These are phyloP conservation scores for Patiria miniata DNA, from an alignment of 35 echinoderm and acorn worm species.

Conservation along the genomic window DNA sequence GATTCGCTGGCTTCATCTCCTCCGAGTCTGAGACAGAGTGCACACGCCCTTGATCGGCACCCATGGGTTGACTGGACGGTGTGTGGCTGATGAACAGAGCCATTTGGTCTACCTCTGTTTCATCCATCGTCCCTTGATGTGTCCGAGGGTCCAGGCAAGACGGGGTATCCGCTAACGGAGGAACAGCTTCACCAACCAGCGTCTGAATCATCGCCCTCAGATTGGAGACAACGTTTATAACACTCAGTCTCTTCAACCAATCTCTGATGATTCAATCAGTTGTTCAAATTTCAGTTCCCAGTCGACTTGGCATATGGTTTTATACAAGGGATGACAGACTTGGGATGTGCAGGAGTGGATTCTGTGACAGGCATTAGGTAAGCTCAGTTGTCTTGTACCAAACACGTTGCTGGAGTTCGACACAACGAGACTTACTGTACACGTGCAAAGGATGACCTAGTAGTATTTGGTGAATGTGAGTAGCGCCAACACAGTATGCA, in stretches of 20 bases:
- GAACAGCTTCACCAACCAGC: slow-evolving; percentile 16
- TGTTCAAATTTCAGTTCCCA: too few relatives aligned
- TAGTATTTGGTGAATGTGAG: neutral
- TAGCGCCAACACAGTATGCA: neutral
- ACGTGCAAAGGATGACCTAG: neutral
- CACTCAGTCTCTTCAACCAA: too few relatives aligned
- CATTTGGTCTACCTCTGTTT: neutral
- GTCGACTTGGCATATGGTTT: too few relatives aligned
- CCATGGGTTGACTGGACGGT: neutral
- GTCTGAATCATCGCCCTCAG: slow-evolving; percentile 6
- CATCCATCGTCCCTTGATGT: neutral
- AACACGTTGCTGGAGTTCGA: neutral
- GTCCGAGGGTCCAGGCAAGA: neutral
- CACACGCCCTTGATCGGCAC: neutral
- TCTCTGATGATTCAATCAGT: too few relatives aligned
- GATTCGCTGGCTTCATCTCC: neutral
- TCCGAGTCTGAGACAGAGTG: slow-evolving; percentile 35
- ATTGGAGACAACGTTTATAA: too few relatives aligned
- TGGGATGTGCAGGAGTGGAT: too few relatives aligned
- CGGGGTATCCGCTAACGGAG: neutral
- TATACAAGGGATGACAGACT: too few relatives aligned
- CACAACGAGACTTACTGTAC: neutral
- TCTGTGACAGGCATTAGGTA: too few relatives aligned
- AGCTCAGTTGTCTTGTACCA: too few relatives aligned
- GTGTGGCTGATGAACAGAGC: neutral